A percentile compares a stretch with the other conserved stretches of the same genome.
Conservation (phyloP, 2,797 vertebrate genomes). For the Chanos chanos region DNA sequence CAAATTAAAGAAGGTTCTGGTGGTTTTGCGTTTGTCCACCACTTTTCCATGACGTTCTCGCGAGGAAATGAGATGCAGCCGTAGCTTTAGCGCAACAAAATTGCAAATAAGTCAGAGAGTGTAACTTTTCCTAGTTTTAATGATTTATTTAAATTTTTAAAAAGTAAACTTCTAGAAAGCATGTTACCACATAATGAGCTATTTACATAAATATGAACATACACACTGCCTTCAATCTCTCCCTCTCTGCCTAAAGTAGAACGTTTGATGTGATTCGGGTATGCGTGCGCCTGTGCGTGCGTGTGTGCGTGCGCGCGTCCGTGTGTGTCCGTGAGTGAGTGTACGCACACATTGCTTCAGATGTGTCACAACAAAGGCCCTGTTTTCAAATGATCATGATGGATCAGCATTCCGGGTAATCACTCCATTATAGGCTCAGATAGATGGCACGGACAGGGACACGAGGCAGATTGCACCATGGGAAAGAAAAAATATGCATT, state of each 20-base stretch:
- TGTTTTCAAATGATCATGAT: constrained; percentile 25
- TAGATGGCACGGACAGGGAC: neutral
- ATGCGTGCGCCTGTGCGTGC: neutral
- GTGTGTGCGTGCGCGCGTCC: neutral
- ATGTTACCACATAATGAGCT: no score
- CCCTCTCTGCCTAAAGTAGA: neutral
- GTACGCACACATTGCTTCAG: no score
- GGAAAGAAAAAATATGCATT: constrained; percentile 20
- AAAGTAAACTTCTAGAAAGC: no score
- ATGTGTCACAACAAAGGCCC: constrained; percentile 14
- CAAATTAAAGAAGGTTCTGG: no score
- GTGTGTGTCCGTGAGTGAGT: constrained; percentile 6
- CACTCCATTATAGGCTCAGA: constrained; percentile 21
- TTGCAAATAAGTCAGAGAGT: no score
- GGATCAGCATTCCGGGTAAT: constrained; percentile 28
- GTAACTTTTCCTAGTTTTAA: no score
- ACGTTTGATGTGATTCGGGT: neutral
- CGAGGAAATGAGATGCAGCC: no score
- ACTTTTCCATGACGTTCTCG: no score
- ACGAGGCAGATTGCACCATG: constrained; percentile 1
- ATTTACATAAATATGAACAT: neutral
- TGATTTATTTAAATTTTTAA: no score
- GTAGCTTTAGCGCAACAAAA: no score
- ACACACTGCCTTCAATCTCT: neutral
- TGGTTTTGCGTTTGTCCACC: no score